These are phyloP conservation scores for Brenthis hecate DNA, from an alignment of 2,888 invertebrate genomes.

Conservation along the genomic window DNA sequence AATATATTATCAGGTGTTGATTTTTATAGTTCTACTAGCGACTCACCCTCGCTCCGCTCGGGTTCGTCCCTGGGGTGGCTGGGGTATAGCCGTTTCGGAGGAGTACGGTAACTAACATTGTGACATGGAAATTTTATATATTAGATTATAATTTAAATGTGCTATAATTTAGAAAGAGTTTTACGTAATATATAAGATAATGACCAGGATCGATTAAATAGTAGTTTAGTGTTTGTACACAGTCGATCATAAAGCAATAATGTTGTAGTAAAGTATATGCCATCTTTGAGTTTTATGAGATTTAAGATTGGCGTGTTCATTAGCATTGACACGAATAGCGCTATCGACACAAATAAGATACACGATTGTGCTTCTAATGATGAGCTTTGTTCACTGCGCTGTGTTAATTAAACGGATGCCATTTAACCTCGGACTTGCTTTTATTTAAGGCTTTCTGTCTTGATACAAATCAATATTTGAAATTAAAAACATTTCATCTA, in stretches of 20 bases:
- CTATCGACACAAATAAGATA: constrained; percentile 56
- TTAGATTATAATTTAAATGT: constrained; percentile 11
- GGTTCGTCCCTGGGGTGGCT: too few species aligned
- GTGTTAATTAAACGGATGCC: constrained; percentile 55
- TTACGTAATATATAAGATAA: constrained; percentile 12
- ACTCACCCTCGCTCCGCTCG: too few species aligned
- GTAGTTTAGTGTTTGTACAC: constrained; percentile 1
- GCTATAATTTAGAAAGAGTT: constrained; percentile 6
- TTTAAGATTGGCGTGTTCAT: constrained; percentile 63
- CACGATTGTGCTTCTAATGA: constrained; percentile 46
- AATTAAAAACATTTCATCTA: neutral
- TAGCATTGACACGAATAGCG: constrained; percentile 68
- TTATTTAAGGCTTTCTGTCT: constrained; percentile 33
- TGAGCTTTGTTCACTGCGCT: constrained; percentile 49
- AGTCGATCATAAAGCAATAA: constrained; percentile 32
- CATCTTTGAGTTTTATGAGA: constrained; percentile 52
- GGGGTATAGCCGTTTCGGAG: too few species aligned
- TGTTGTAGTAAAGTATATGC: constrained; percentile 28
- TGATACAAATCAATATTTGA: constrained; percentile 12
- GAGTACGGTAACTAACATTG: too few species aligned
- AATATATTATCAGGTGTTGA: too few species aligned
- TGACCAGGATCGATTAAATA: constrained; percentile 19
- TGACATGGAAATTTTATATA: too few species aligned
- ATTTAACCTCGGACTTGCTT: constrained; percentile 37
- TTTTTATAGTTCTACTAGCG: neutral